Percentiles rank a stretch among this genome's conserved stretches.
Conservation (phyloP, 2,113 vertebrate species). For the Calidris pugnax region DNA sequence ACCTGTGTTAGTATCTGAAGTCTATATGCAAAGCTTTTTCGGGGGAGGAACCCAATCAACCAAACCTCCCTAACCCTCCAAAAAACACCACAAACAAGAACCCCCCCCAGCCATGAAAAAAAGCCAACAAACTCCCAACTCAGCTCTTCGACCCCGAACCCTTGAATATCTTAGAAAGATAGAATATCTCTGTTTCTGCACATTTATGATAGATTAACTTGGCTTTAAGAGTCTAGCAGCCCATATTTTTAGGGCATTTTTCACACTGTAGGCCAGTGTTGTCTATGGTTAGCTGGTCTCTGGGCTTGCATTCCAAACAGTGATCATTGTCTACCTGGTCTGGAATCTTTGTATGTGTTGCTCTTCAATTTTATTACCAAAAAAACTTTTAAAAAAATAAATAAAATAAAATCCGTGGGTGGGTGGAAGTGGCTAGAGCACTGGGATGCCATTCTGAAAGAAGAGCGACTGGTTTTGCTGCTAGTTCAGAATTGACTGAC, state of each 20-base stretch:
- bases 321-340: not conserved
- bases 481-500: not conserved
- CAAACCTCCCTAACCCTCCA: not conserved
- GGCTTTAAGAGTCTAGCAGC: not conserved
- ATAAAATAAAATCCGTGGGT: rapidly evolving
- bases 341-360: not conserved
- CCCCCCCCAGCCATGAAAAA: not conserved
- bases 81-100: not conserved
- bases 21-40: not conserved
- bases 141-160: not conserved
- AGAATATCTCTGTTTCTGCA: not conserved
- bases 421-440: not conserved
- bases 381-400: not conserved
- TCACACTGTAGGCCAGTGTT: not conserved
- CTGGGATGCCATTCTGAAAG: not conserved
- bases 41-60: not conserved
- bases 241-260: not conserved
- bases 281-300: not conserved
- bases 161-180: not conserved
- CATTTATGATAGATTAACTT: not conserved
- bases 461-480: not conserved
- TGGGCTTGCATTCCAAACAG: not conserved
- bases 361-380: not conserved
- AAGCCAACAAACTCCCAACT: not conserved
- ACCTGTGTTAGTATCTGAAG: not conserved